phyloP scores from a whole-genome alignment of 1,140 invertebrate genomes.

The Drosophila burlai region DNA sequence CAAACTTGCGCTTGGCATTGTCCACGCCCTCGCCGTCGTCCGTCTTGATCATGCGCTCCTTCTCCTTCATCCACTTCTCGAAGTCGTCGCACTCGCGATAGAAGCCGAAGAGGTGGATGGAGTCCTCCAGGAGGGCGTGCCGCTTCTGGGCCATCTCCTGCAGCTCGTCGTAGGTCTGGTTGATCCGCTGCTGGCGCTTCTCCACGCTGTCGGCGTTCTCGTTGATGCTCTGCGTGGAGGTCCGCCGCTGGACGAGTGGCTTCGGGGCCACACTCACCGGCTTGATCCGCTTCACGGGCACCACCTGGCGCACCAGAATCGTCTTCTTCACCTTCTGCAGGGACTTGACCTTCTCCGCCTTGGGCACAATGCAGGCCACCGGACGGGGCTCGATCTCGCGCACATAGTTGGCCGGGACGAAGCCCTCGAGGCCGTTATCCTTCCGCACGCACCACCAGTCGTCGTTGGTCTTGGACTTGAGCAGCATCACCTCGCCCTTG shows the following conservation, averaged over 20 bases:
- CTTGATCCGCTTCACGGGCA: conserved; percentile 89
- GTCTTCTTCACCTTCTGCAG: conserved; percentile 95
- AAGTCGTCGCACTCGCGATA: conserved; percentile 99
- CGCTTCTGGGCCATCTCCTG: conserved; percentile 92
- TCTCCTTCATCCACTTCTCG: conserved; percentile 98
- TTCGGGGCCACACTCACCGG: conserved; percentile 86
- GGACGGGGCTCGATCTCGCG: conserved; percentile 96
- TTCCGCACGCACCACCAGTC: conserved; percentile 99
- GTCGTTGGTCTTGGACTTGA: conserved; percentile 97
- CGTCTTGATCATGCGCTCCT: conserved; percentile 93
- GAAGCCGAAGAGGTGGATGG: conserved; percentile 96
- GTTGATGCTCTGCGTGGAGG: conserved; percentile 74
- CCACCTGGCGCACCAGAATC: conserved; percentile 93
- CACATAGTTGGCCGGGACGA: conserved; percentile 99
- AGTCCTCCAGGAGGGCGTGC: conserved; percentile 94
- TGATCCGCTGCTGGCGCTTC: conserved; percentile 92
- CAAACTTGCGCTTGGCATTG: conserved; percentile 97
- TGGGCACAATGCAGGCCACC: conserved; percentile 91
- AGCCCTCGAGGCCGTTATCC: conserved; percentile 95
- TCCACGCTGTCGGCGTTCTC: conserved; percentile 91
- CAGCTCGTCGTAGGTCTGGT: conserved; percentile 92
- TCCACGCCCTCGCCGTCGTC: conserved; percentile 95
- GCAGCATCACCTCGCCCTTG: conserved; percentile 96
- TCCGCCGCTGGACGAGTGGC: conserved; percentile 85
- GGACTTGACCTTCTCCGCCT: conserved; percentile 92